Base-by-base conservation (phyloP, 2,888 invertebrate genomes). In the Leptothorax acervorum region DNA sequence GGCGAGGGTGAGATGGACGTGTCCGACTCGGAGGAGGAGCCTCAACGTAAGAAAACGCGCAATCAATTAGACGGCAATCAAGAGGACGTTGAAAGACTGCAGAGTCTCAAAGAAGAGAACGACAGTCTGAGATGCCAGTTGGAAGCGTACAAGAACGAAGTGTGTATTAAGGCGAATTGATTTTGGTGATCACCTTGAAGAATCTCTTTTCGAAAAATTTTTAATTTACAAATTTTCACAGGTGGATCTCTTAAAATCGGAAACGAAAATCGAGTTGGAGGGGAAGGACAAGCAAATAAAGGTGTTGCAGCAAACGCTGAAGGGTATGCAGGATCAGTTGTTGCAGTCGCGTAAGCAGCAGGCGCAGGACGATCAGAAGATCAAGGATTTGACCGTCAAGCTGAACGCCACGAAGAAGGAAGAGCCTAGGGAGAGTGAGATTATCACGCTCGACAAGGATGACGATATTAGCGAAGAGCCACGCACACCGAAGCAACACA, bases 81-180 rank as follows among this genome's bases (percentile, higher is more conserved):
- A 18, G 93, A 94, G 12, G 93, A 93, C 60, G 86, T 90, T 1
- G 94, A 94, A 85, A 93, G 89, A 87, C 86, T 93, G 88, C 95
- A 93, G 82, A 85, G 85, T 53, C 90, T 96, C 9, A 95, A 97
- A 96, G 97, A 98, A 86, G 99, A 99, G 94, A 99, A 99, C 93
- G 98, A 99, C 92, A 97, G 97, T 90, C 95, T 99, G 48, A 96
- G 97, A 85, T 99, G 98, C 95, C 98, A 98, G 95, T 95, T 99
- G 92, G 99, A 99, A 95, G 99, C 99, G 0, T 98, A 98, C 93
- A 98, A 98, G 95, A 99, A 99, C 95, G 99, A 99, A 96, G 95
- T 95, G 85, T 2, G 75, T 45, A 65, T 31, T 15, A 42, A 63
- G 42, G 39, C 18, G 28, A 78, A 42, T 45, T n/a, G n/a, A 66